Base-by-base conservation (phyloP, 2,797 vertebrate species). In the Tokudaia muenninki region DNA sequence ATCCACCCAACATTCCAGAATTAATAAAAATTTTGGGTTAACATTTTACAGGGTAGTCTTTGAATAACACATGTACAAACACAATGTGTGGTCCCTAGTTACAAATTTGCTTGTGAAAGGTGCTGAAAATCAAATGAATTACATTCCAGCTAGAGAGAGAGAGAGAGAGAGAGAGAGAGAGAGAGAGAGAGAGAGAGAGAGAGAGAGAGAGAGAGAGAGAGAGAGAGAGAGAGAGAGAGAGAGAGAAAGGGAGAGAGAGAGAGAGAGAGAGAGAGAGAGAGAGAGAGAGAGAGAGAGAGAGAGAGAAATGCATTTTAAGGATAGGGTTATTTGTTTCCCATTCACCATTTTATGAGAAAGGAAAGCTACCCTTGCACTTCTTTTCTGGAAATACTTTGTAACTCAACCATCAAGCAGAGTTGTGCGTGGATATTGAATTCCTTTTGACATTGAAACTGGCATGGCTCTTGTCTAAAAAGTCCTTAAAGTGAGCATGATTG, bases 51-150 rank as follows among this genome's bases (percentile, higher is more conserved):
- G 19, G 29, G 6, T 24, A 94, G 26, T 19, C 31, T 92, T 87
- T 83, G 19, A 87, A 44, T 63, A 92, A 59, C 50, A 74, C 10
- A 70, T 87, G 91, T 92, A 90, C 26, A 90, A 74, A 22, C 22
- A 83, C 50, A 83, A 93, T 92, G 34, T 2, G 47, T 84, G 22
- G n/a, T 26, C 1, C 29, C 19, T 50, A 37, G 34, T 26, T 88
- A 24, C 90, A 97, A 97, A 84, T 92, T 77, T 86, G 67, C 61
- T 75, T 72, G 37, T 59, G 41, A 83, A 79, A 86, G 19, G 24
- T 12, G 78, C 44, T 72, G 55, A 89, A 95, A 87, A 79, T 7
- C 16, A 92, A 90, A 92, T 83, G 2, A 55, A 8, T 37, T 92
- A 37, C 6, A 52, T 70, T 50, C 12, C 19, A 70, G 11, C 11